These are phyloP conservation scores for Urocitellus parryii DNA, from an alignment of 2,113 vertebrate genomes.

Conservation along the genomic window DNA sequence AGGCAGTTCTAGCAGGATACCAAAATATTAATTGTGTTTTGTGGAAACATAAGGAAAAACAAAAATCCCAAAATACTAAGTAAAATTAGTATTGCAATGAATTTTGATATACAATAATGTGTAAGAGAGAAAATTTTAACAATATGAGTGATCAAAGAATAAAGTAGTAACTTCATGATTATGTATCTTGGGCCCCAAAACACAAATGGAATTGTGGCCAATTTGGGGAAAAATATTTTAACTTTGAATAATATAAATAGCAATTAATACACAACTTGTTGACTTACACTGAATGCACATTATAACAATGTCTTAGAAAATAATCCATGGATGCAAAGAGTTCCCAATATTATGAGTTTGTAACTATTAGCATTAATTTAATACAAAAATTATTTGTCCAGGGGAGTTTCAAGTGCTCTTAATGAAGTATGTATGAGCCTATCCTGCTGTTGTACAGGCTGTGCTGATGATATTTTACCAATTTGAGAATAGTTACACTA, in stretches of 20 bases:
- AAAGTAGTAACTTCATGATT: background rate
- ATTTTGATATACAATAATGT: background rate
- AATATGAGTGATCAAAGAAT: background rate
- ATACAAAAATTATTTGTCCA: conserved; percentile 7
- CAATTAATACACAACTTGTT: background rate
- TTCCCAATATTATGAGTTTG: background rate
- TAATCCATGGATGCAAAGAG: background rate
- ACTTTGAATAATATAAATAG: background rate
- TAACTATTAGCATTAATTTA: conserved; percentile 64
- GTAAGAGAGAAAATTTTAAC: conserved; percentile 27
- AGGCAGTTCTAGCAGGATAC: background rate
- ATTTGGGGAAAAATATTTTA: background rate
- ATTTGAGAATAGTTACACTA: conserved; percentile 41
- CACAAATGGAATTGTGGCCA: background rate
- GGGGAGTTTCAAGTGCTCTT: conserved; percentile 14
- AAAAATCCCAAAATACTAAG: background rate
- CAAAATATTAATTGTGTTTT: background rate
- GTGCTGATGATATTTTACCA: conserved; percentile 2
- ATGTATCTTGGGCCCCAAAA: background rate
- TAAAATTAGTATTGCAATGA: background rate
- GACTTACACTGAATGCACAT: background rate
- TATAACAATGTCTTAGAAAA: background rate
- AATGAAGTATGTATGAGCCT: conserved; percentile 43
- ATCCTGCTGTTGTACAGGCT: conserved; percentile 12
- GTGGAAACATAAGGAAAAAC: conserved; percentile 6